phyloP scores from a whole-genome alignment of 2,888 invertebrate genomes.

The Julus scandinavius region DNA sequence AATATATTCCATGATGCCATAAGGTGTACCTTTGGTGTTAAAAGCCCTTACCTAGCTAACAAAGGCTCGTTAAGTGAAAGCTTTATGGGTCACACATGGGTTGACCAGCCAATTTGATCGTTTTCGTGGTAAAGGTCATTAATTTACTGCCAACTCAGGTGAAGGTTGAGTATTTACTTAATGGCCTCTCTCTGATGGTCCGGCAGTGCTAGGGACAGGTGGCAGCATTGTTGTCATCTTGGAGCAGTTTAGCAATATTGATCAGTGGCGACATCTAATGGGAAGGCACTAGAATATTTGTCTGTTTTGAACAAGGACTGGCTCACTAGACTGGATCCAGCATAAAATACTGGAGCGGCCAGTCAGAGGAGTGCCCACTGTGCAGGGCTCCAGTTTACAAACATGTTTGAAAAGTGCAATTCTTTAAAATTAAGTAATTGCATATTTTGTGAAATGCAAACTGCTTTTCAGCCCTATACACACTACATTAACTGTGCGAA shows the following conservation, averaged over 20 bases:
- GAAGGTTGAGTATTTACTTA: not conserved
- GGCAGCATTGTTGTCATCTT: not conserved
- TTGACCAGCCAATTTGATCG: not conserved
- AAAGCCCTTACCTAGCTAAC: not conserved
- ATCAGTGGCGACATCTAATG: not conserved
- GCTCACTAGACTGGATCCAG: too few species aligned
- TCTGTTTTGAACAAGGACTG: too few species aligned
- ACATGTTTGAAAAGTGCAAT: too few species aligned
- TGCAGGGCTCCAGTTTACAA: too few species aligned
- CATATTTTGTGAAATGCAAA: too few species aligned
- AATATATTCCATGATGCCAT: not conserved
- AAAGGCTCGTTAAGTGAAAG: slow-evolving; percentile 6
- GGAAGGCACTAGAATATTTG: not conserved
- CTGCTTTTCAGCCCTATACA: too few species aligned
- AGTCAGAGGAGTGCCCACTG: too few species aligned
- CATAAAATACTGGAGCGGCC: too few species aligned
- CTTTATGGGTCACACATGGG: slow-evolving; percentile 23
- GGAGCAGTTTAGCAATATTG: not conserved
- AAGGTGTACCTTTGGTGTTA: not conserved
- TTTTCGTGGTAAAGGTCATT: slow-evolving; percentile 13
- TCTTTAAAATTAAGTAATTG: too few species aligned
- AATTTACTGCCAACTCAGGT: not conserved
- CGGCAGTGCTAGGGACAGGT: not conserved
- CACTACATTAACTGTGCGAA: too few species aligned
- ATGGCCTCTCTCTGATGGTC: not conserved